Conservation (phyloP, 2,113 vertebrate species). For the Hystrix cristata region DNA sequence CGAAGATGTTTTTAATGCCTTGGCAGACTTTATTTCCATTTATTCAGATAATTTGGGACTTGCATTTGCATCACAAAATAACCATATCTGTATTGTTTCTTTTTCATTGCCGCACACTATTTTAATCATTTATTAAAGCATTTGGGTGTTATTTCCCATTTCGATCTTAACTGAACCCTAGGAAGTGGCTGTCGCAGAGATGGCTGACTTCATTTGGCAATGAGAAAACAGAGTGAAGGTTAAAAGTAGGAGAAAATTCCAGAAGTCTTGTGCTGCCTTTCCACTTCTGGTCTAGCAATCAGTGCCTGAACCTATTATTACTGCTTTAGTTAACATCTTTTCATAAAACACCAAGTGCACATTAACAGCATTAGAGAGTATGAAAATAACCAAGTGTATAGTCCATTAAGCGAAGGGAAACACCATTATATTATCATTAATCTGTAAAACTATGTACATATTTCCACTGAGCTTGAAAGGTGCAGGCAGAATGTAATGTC, state of each 20-base stretch:
- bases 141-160: neutral
- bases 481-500: constrained; percentile 63
- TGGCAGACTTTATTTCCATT: neutral
- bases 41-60: neutral
- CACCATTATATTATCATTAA: constrained; percentile 79
- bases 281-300: neutral
- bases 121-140: constrained; percentile 33
- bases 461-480: constrained; percentile 64
- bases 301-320: neutral
- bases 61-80: constrained; percentile 31
- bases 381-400: constrained; percentile 71
- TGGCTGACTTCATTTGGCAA: constrained; percentile 50
- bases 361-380: constrained; percentile 64
- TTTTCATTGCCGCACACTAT: neutral
- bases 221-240: constrained; percentile 23
- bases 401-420: constrained; percentile 81
- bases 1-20: neutral
- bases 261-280: neutral
- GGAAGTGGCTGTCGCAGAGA: neutral
- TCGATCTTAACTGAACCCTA: constrained; percentile 12
- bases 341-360: constrained; percentile 64
- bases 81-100: neutral
- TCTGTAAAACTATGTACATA: constrained; percentile 70
- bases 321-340: constrained; percentile 64
- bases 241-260: constrained; percentile 52